Evolutionary conservation across 1,140 invertebrate species (phyloP).

Genomic region (Choristoneura fumiferana): DNA sequence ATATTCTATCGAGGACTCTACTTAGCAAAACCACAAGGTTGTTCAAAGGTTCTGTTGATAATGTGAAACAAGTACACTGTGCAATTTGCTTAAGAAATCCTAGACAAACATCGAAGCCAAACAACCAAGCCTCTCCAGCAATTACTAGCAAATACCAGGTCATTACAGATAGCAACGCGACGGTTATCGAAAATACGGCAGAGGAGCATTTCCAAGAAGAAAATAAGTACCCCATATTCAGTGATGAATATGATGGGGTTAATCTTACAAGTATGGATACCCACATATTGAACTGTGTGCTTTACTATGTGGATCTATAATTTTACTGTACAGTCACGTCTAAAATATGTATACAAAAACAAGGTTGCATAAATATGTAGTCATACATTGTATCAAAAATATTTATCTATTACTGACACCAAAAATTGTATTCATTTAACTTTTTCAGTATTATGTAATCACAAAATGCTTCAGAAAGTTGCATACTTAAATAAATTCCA

Average conservation of each 20-base stretch:
- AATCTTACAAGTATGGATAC: constrained; percentile 71
- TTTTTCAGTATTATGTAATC: no score
- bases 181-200: constrained; percentile 82
- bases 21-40: constrained; percentile 4
- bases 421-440: no score
- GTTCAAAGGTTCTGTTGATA: constrained; percentile 20
- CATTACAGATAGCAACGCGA: constrained; percentile 82
- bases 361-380: no score
- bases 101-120: constrained; percentile 68
- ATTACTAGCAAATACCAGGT: constrained; percentile 78
- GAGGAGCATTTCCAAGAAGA: constrained; percentile 79
- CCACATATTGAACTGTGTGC: background rate
- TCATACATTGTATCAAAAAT: no score
- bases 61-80: constrained; percentile 45
- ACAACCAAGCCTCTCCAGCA: constrained; percentile 48
- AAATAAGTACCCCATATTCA: constrained; percentile 61
- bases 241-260: constrained; percentile 77
- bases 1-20: constrained; percentile 29
- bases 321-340: no score
- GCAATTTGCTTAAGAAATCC: constrained; percentile 76
- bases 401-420: no score
- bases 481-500: no score
- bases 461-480: no score
- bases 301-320: constrained; percentile 12
- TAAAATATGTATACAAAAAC: no score